These are phyloP conservation scores for Callipepla californica DNA, from an alignment of 2,113 vertebrate genomes.

Conservation along the genomic window DNA sequence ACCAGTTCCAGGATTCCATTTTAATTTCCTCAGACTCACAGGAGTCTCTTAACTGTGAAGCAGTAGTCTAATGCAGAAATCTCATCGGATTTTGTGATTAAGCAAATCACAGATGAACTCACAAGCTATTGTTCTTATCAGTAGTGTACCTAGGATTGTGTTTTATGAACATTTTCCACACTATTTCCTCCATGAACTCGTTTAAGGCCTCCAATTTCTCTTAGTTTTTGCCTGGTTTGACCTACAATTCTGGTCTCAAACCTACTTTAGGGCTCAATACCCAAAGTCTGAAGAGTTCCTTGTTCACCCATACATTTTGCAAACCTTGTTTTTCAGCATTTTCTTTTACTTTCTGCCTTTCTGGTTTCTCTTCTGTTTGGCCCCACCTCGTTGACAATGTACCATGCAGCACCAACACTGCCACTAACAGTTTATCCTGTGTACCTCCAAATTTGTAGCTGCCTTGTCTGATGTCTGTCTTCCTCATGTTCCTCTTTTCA, in stretches of 20 bases:
- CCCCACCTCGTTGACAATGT: background rate
- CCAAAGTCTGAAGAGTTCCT: background rate
- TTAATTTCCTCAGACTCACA: background rate
- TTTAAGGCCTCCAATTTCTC: background rate
- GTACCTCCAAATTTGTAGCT: background rate
- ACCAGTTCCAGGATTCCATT: background rate
- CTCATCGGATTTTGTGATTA: background rate
- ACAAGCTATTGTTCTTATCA: background rate
- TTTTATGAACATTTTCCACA: background rate
- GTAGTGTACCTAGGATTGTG: too few species aligned
- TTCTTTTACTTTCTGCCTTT: background rate
- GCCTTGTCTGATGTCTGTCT: fast-evolving
- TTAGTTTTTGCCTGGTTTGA: background rate
- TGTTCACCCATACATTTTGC: background rate
- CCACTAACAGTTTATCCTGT: background rate
- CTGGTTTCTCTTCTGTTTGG: background rate
- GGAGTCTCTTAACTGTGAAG: background rate
- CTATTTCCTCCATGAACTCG: background rate
- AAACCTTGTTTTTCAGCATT: background rate
- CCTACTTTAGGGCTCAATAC: background rate
- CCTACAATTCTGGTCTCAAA: background rate
- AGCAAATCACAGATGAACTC: background rate
- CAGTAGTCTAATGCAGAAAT: background rate
- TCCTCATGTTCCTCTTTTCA: background rate
- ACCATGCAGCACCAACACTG: background rate